These are phyloP conservation scores for Spondyliosoma cantharus DNA, from an alignment of 2,797 vertebrate genomes.

Conservation along the genomic window DNA sequence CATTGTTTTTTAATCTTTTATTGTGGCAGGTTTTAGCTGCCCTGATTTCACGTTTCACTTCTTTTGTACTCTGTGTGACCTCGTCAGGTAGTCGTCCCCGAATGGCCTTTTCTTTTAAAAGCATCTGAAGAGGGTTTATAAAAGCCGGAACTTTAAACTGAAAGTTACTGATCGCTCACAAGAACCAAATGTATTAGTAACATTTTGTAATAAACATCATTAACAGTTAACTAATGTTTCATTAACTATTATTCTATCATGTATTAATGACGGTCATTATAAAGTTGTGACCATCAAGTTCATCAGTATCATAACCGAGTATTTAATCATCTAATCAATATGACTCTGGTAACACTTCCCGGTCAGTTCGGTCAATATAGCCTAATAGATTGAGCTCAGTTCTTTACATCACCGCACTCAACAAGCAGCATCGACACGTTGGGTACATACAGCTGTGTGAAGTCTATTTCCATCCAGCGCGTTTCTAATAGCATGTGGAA, in stretches of 20 bases:
- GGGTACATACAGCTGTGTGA: background rate
- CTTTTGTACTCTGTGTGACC: background rate
- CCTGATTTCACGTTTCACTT: constrained; percentile 13
- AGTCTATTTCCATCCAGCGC: constrained; percentile 1
- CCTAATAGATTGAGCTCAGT: background rate
- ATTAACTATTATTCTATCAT: too few relatives aligned
- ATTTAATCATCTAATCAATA: background rate
- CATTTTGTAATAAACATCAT: too few relatives aligned
- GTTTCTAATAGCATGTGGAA: constrained; percentile 19
- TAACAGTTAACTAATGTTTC: too few relatives aligned
- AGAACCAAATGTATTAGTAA: too few relatives aligned
- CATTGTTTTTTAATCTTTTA: background rate
- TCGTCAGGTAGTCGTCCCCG: background rate
- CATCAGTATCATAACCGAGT: background rate
- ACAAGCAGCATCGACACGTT: background rate
- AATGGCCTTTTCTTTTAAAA: background rate
- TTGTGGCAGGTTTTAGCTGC: background rate
- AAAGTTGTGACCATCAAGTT: too few relatives aligned
- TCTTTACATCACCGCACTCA: background rate
- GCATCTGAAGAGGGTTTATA: background rate
- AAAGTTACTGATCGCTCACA: too few relatives aligned
- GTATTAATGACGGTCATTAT: too few relatives aligned
- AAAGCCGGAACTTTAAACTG: too few relatives aligned
- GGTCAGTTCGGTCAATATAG: background rate
- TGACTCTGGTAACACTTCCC: background rate